These are phyloP conservation scores for Eumacrocentrus americanus DNA, from an alignment of 2,888 invertebrate species.

Conservation along the genomic window DNA sequence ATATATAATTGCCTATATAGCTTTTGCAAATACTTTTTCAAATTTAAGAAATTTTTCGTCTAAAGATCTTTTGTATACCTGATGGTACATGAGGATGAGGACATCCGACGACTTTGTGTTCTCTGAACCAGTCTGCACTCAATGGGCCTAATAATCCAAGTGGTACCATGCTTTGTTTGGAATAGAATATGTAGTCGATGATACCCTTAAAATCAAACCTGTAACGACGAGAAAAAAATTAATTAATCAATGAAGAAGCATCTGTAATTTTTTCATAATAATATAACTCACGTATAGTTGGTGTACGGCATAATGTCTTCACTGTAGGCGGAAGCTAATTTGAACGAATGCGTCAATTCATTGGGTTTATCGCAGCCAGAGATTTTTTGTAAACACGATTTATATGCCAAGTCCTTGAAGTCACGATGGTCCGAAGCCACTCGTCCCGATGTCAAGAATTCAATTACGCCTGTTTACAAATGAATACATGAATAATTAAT, in stretches of 20 bases:
- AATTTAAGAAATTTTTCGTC: conserved; percentile 3
- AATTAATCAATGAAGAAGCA: neutral
- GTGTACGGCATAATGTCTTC: conserved; percentile 97
- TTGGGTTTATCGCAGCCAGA: conserved; percentile 82
- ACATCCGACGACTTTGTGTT: conserved; percentile 97
- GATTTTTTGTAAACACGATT: conserved; percentile 87
- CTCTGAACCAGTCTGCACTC: conserved; percentile 90
- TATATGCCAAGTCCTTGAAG: conserved; percentile 95
- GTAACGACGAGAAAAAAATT: conserved; percentile 54
- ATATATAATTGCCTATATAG: conserved; percentile 11
- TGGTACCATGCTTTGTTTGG: conserved; percentile 93
- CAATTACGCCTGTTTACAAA: conserved; percentile 81
- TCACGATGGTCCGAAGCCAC: conserved; percentile 92
- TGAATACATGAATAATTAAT: conserved; percentile 8
- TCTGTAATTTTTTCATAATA: conserved; percentile 24
- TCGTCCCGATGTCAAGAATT: conserved; percentile 90
- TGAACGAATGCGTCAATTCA: conserved; percentile 96
- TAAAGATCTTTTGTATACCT: conserved; percentile 63
- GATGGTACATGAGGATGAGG: conserved; percentile 98
- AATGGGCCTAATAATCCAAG: conserved; percentile 93
- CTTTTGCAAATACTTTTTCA: neutral
- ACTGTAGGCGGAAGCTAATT: conserved; percentile 92
- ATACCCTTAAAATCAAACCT: conserved; percentile 99
- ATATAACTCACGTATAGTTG: conserved; percentile 89
- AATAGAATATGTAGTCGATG: conserved; percentile 99